Base-by-base conservation (phyloP, 2,888 invertebrate species). In the Steinernema scapterisci region DNA sequence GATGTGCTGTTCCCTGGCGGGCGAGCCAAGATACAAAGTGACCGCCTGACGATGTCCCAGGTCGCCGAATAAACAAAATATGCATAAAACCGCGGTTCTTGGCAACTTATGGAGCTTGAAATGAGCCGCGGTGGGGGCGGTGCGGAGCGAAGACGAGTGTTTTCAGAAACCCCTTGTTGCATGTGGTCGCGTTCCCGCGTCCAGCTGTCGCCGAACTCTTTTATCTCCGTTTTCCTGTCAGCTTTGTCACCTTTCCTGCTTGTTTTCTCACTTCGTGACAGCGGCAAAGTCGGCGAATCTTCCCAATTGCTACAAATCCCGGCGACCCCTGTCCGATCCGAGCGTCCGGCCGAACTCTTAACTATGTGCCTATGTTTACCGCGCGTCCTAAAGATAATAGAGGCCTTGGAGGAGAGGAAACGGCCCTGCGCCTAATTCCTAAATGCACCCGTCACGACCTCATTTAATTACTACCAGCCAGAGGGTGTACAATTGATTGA, bases 401-500 rank as follows among this genome's bases (percentile, higher is more conserved):
- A 63, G 16, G 63, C n/a, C 25, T 63, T 63, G 31, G 27, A n/a
- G 48, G 63, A 63, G 27, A 63, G 48, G 38, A 38, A 38, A 38
- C 52, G 63, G n/a, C 48, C 63, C 27, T 25, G 63, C 63, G 63
- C 63, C 63, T 63, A 52, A 52, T 52, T 19, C 52, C 52, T 23
- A 63, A 63, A 63, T 63, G 63, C 63, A 63, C 31, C 63, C 63
- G 63, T 63, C 63, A 63, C 63, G 63, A 63, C 63, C 63, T 63
- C 63, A 63, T 63, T 63, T 63, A 63, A 63, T 63, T 63, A 63
- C 63, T 63, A 63, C 63, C 63, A 63, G 63, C 63, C 25, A 9
- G 16, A 16, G 27, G 63, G 63, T 27, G 63, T 63, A 63, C 63
- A 63, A 63, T 63, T 63, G 63, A 63, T 63, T 63, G 63, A 27